Evolutionary conservation across 1,140 invertebrate species (phyloP).

Genomic region (Glossosoma conforme): DNA sequence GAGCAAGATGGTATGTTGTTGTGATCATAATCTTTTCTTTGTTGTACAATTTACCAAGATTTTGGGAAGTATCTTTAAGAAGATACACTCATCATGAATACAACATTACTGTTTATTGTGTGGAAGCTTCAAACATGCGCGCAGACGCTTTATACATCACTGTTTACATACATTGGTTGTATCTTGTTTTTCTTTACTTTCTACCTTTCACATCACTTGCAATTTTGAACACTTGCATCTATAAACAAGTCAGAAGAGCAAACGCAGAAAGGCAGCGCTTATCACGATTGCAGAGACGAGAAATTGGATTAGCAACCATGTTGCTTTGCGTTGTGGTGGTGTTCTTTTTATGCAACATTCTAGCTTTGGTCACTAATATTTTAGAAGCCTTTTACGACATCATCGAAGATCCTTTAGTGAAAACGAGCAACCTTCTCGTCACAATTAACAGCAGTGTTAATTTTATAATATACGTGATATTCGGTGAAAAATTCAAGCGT

Average conservation of each 20-base stretch:
- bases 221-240: constrained; percentile 86
- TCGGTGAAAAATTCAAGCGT: constrained; percentile 92
- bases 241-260: constrained; percentile 76
- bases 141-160: constrained; percentile 70
- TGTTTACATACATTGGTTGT: constrained; percentile 89
- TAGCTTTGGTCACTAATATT: constrained; percentile 85
- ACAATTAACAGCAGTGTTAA: constrained; percentile 96
- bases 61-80: constrained; percentile 60
- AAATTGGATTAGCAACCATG: constrained; percentile 90
- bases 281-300: constrained; percentile 73
- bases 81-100: constrained; percentile 46
- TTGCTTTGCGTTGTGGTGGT: constrained; percentile 89
- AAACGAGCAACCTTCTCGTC: constrained; percentile 85
- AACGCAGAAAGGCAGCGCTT: constrained; percentile 77
- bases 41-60: constrained; percentile 81
- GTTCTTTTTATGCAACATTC: constrained; percentile 90
- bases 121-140: constrained; percentile 64
- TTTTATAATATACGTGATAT: constrained; percentile 95
- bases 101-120: constrained; percentile 65
- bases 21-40: constrained; percentile 77
- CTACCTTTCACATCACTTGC: constrained; percentile 81
- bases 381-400: constrained; percentile 71
- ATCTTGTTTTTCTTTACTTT: constrained; percentile 87
- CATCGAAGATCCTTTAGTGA: constrained; percentile 72
- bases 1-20: constrained; percentile 80